phyloP scores from a whole-genome alignment of 2,888 invertebrate species.

The Hypercompe scribonia region DNA sequence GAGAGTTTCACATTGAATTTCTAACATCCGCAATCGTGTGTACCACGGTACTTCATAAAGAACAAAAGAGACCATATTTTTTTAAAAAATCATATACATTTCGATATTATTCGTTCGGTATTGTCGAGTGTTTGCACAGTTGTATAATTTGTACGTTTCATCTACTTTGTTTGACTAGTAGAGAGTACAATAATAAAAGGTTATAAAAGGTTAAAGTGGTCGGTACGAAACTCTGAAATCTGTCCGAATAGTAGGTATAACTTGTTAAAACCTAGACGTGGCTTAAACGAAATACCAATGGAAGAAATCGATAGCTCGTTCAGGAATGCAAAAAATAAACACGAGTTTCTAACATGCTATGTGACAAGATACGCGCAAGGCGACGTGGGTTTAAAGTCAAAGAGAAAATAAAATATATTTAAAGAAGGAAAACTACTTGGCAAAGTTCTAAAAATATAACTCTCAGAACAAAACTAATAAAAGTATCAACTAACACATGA shows the following conservation, averaged over 20 bases:
- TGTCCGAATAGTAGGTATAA: neutral
- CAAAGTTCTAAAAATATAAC: neutral
- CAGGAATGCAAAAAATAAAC: neutral
- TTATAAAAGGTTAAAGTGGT: neutral
- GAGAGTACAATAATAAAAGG: neutral
- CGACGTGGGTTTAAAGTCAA: neutral
- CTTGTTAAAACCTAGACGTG: neutral
- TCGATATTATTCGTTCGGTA: neutral
- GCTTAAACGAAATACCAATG: neutral
- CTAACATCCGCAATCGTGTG: neutral
- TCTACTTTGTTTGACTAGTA: neutral
- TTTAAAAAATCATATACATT: no score
- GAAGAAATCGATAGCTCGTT: neutral
- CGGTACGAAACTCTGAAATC: neutral
- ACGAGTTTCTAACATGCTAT: no score
- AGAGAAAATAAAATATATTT: neutral
- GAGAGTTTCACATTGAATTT: slow-evolving; percentile 13
- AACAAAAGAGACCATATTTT: neutral
- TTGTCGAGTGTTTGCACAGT: neutral
- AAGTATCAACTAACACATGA: neutral
- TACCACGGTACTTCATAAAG: neutral
- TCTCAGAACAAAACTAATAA: neutral
- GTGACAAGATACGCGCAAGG: no score
- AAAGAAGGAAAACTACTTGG: neutral
- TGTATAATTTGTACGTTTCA: neutral